Percentiles rank a stretch among this genome's conserved stretches.
phyloP scores from a whole-genome alignment of 2,888 invertebrate species.

The Anodontia alba region DNA sequence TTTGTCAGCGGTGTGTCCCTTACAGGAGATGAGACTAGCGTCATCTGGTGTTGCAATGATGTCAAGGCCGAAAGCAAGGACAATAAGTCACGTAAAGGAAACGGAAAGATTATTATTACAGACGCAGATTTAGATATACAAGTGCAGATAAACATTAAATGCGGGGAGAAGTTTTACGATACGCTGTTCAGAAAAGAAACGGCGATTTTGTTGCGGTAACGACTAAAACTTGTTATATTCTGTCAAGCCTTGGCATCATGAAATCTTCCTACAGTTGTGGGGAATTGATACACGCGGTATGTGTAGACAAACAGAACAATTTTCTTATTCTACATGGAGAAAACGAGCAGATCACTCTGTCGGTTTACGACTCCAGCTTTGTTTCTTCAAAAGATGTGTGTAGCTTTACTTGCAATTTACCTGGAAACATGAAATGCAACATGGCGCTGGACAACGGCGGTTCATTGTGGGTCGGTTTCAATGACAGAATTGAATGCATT shows the following conservation, averaged over 20 bases:
- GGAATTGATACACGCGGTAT: neutral
- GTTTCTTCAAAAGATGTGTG: neutral
- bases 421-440: neutral
- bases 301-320: neutral
- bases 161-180: neutral
- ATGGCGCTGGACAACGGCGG: neutral
- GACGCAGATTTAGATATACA: neutral
- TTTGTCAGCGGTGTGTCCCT: neutral
- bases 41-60: neutral
- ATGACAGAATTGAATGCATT: neutral
- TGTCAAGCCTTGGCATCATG: neutral
- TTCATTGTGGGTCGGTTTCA: neutral
- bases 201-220: neutral
- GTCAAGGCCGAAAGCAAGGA: neutral
- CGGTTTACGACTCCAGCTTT: neutral
- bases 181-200: neutral
- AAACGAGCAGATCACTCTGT: neutral
- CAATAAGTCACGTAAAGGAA: neutral
- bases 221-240: neutral
- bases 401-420: neutral
- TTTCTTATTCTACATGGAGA: neutral
- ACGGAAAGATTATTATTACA: neutral
- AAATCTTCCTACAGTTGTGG: neutral
- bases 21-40: neutral
- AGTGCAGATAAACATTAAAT: neutral